A percentile compares a stretch with the other conserved stretches of the same genome.
These are phyloP conservation scores for Diachasma alloeum DNA, from an alignment of 1,140 invertebrate genomes.

Conservation along the genomic window DNA sequence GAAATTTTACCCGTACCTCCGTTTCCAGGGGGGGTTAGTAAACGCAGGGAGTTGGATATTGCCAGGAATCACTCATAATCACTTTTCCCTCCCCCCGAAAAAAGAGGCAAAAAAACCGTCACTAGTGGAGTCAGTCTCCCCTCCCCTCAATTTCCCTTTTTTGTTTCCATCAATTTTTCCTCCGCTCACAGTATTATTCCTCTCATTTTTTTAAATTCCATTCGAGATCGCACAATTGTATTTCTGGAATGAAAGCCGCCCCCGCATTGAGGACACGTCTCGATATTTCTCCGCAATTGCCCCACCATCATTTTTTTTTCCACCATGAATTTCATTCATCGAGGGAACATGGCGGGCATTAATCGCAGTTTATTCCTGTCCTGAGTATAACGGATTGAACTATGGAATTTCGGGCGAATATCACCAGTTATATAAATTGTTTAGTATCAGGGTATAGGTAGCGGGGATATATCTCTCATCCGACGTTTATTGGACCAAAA, in stretches of 20 bases:
- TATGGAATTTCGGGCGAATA: conserved; percentile 8
- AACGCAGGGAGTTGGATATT: conserved; percentile 57
- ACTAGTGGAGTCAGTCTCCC: conserved; percentile 6
- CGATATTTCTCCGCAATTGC: conserved; percentile 26
- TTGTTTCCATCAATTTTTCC: conserved; percentile 28
- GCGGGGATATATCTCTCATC: not conserved
- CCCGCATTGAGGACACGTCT: conserved; percentile 17
- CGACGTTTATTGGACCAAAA: conserved; percentile 22
- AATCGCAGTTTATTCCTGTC: conserved; percentile 19
- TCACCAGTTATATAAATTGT: conserved; percentile 16
- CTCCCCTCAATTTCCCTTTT: conserved; percentile 25
- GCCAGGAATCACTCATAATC: conserved; percentile 64
- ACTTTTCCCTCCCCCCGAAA: conserved; percentile 39
- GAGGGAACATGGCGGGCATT: conserved; percentile 7
- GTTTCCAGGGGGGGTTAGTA: conserved; percentile 1
- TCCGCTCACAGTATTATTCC: not conserved
- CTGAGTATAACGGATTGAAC: conserved; percentile 2
- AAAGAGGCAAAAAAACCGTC: not conserved
- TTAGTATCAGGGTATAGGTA: conserved; percentile 1
- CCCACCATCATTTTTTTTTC: not conserved
- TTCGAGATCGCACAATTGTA: conserved; percentile 16
- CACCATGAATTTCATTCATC: conserved; percentile 18
- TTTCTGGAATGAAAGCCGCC: conserved; percentile 8
- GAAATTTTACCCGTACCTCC: conserved; percentile 51
- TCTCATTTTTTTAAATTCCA: conserved; percentile 16